These are phyloP conservation scores for Synanceia verrucosa DNA, from an alignment of 2,797 vertebrate species.

Conservation along the genomic window DNA sequence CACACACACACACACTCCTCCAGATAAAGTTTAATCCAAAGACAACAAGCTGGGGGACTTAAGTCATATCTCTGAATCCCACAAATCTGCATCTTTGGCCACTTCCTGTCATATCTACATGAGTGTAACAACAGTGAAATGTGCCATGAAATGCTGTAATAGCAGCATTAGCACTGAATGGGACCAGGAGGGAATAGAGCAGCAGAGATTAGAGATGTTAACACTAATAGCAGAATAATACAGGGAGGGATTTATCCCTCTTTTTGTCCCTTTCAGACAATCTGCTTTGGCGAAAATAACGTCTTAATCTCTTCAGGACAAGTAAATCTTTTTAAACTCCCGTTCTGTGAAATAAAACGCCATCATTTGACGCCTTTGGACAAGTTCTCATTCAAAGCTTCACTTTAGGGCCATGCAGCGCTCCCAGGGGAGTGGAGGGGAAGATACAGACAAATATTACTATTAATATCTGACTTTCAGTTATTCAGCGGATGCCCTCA, in stretches of 20 bases:
- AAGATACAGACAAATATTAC: constrained; percentile 21
- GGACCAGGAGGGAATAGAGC: constrained; percentile 20
- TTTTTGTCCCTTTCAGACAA: constrained; percentile 14
- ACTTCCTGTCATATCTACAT: constrained; percentile 56
- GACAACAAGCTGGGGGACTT: constrained; percentile 61
- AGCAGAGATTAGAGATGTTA: constrained; percentile 41
- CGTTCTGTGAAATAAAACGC: constrained; percentile 2
- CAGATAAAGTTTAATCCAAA: constrained; percentile 65
- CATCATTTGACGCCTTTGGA: background rate
- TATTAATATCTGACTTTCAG: constrained; percentile 33
- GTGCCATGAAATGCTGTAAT: constrained; percentile 51
- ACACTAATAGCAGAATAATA: constrained; percentile 46
- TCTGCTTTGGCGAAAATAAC: constrained; percentile 20
- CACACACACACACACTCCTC: constrained; percentile 24
- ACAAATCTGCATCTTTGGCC: constrained; percentile 57
- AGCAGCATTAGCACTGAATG: constrained; percentile 26
- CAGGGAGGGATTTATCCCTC: background rate
- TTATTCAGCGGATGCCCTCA: constrained; percentile 43
- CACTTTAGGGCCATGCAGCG: background rate
- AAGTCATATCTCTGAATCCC: constrained; percentile 52
- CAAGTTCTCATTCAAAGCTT: constrained; percentile 7
- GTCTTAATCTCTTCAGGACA: constrained; percentile 38
- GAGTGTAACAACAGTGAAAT: constrained; percentile 45
- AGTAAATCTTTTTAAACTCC: background rate
- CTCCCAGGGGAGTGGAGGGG: background rate